phyloP scores from a whole-genome alignment of 2,888 invertebrate species.

The Xanthia togata region DNA sequence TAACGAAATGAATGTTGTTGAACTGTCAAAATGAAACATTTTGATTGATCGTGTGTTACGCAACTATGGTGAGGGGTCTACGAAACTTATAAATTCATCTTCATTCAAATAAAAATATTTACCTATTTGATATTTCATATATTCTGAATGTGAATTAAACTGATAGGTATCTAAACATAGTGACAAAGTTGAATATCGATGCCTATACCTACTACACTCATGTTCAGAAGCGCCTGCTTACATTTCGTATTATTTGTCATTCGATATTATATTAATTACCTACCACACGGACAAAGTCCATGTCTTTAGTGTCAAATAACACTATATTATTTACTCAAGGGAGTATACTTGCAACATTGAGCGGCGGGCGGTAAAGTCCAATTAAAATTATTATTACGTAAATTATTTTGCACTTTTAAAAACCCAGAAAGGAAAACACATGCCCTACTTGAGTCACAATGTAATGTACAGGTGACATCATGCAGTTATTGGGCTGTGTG shows the following conservation, averaged over 20 bases:
- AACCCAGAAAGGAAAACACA: conserved; percentile 61
- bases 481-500: conserved; percentile 67
- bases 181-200: neutral
- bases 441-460: conserved; percentile 65
- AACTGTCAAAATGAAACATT: too few species aligned
- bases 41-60: too few species aligned
- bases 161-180: too few species aligned
- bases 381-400: conserved; percentile 13
- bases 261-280: conserved; percentile 18
- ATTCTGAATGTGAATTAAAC: neutral
- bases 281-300: conserved; percentile 20
- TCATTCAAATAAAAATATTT: neutral
- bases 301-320: conserved; percentile 15
- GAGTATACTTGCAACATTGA: neutral
- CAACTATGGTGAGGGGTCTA: too few species aligned
- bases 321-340: neutral
- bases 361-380: neutral
- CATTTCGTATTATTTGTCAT: too few species aligned
- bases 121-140: neutral
- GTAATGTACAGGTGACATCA: conserved; percentile 75
- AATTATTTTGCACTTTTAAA: conserved; percentile 42
- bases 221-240: neutral
- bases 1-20: too few species aligned
- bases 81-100: neutral
- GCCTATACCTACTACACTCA: neutral